phyloP scores from a whole-genome alignment of 2,113 vertebrate genomes.

The Zosterops pallidus region DNA sequence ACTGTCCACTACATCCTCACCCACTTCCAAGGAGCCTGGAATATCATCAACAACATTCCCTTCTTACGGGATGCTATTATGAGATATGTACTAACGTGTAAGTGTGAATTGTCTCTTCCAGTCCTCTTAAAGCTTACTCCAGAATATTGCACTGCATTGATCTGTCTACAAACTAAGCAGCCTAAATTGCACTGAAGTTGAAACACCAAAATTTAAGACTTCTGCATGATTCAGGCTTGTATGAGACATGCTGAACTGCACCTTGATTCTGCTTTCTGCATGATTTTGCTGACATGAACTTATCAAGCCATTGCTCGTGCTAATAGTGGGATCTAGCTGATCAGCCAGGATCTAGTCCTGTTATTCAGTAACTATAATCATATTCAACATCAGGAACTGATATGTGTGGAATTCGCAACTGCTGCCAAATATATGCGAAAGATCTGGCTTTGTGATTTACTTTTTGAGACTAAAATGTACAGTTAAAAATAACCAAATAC shows the following conservation, averaged over 20 bases:
- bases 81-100: conserved; percentile 93
- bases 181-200: background rate
- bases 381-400: background rate
- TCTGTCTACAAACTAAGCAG: background rate
- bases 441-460: background rate
- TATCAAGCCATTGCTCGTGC: background rate
- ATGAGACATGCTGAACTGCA: background rate
- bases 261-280: background rate
- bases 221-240: background rate
- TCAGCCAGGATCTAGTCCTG: background rate
- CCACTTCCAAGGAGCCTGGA: conserved; percentile 91
- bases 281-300: background rate
- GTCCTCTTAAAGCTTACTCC: background rate
- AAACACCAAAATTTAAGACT: background rate
- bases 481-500: background rate
- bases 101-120: conserved; percentile 64
- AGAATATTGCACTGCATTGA: background rate
- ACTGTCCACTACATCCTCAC: conserved; percentile 94
- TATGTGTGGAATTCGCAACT: background rate
- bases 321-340: background rate
- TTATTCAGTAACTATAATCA: background rate
- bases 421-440: background rate
- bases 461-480: background rate
- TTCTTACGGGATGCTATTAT: conserved; percentile 88
- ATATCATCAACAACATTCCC: conserved; percentile 90